Evolutionary conservation across 2,113 vertebrate species (phyloP).

Genomic region (Formicarius rufipectus): DNA sequence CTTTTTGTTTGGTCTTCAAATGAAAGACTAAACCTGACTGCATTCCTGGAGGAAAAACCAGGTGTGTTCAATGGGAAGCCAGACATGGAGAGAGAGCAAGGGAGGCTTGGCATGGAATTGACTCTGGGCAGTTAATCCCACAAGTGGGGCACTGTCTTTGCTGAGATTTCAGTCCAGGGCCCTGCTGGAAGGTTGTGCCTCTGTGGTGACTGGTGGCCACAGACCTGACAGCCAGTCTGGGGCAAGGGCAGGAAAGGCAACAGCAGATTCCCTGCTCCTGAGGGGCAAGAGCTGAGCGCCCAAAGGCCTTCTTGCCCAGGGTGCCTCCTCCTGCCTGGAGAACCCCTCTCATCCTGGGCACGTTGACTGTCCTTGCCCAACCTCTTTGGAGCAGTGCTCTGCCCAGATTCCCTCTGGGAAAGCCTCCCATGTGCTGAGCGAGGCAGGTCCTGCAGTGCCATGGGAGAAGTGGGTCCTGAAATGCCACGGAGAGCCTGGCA

Average conservation of each 20-base stretch:
- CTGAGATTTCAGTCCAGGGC: not conserved
- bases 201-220: not conserved
- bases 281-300: too few relatives aligned
- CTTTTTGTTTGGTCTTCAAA: not conserved
- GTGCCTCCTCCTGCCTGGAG: not conserved
- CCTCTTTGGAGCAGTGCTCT: not conserved
- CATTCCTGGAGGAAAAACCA: not conserved
- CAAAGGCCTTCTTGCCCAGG: not conserved
- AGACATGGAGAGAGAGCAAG: not conserved
- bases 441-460: not conserved
- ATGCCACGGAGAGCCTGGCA: not conserved
- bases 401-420: not conserved
- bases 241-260: not conserved
- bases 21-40: not conserved
- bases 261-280: not conserved
- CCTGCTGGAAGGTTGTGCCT: not conserved
- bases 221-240: too few relatives aligned
- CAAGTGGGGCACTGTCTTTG: not conserved
- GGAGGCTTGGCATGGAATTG: not conserved
- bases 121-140: not conserved
- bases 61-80: not conserved
- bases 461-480: accelerated
- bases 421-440: accelerated
- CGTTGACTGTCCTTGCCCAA: not conserved
- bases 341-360: not conserved